Evolutionary conservation across 92 coral and sea anemone genomes (phyloP), one percentile per base, ranked within the genome.

Genomic region (Porites divaricata): DNA sequence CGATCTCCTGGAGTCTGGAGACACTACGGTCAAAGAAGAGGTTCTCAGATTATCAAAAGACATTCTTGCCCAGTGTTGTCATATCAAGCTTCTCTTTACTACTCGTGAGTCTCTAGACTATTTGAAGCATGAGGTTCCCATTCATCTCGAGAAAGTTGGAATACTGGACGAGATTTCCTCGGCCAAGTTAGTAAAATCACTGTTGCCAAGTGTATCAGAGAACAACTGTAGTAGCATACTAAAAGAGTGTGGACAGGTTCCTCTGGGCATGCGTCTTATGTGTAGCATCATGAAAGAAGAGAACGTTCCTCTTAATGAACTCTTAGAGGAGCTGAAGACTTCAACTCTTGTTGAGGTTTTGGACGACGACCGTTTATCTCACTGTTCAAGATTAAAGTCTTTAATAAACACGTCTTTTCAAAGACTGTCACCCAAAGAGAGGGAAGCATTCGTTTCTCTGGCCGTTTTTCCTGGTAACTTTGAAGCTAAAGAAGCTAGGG

Each of bases 71-170:
- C 82, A 78, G 15, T 78, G 82, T 48, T 17, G 21, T 14, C 26
- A n/a, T 2, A 24, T 78, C 45, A 63, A 45, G 45, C 59, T 63
- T 12, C 72, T 78, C 5, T 10, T 62, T 72, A 78, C 82, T 10
- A 63, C 82, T 45, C 82, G 82, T 78, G 82, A 58, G 22, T 48
- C 72, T 4, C 28, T 78, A 23, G 72, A 78, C 71, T 78, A 78
- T 6, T 15, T 78, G 62, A 45, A 41, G 1, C 72, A 63, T 48
- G 64, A 64, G 59, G 10, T 63, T 63, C 14, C 62, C 61, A 41
- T 78, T 19, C 70, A 63, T 64, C 58, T 62, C 7, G 70, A 63
- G 23, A 63, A 15, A 63, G 72, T 78, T 63, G 82, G 72, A 17
- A 56, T 41, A 20, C 45, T 78, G 58, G 82, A 78, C 22, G 14